Conservation (phyloP, 2,888 invertebrate genomes). For the Anthophora plumipes region DNA sequence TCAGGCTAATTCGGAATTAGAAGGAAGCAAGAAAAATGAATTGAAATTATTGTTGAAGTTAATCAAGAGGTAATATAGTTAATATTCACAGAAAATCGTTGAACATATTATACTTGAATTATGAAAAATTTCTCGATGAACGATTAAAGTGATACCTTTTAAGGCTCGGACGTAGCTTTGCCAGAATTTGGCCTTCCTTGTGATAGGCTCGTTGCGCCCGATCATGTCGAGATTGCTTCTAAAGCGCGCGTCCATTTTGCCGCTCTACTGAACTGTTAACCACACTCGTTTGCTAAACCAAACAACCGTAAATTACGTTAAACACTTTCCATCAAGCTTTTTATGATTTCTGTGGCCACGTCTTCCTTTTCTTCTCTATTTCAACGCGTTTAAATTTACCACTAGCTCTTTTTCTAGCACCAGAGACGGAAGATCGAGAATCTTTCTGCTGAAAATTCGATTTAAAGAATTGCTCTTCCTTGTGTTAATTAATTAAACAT, state of each 20-base stretch:
- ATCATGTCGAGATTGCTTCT: conserved; percentile 97
- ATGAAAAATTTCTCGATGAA: neutral
- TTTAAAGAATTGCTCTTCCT: conserved; percentile 36
- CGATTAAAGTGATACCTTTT: conserved; percentile 88
- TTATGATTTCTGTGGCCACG: neutral
- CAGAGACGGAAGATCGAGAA: conserved; percentile 10
- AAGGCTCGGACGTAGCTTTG: conserved; percentile 96
- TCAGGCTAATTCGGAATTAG: too few relatives aligned
- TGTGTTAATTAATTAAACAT: neutral
- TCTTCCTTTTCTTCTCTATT: neutral
- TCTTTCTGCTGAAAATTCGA: neutral
- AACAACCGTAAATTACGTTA: conserved; percentile 18
- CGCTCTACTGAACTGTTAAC: conserved; percentile 87
- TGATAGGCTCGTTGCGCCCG: conserved; percentile 95
- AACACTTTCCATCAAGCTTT: too few relatives aligned
- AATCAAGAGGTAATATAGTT: too few relatives aligned
- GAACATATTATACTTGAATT: too few relatives aligned
- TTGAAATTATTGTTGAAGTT: too few relatives aligned
- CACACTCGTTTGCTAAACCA: conserved; percentile 91
- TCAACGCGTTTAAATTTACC: neutral
- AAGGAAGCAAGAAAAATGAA: too few relatives aligned
- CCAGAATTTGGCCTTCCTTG: conserved; percentile 97
- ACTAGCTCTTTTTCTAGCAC: neutral
- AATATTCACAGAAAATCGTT: too few relatives aligned
- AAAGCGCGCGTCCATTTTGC: conserved; percentile 90